These are phyloP conservation scores for Mustela lutreola DNA, from an alignment of 2,113 vertebrate species.

Conservation along the genomic window DNA sequence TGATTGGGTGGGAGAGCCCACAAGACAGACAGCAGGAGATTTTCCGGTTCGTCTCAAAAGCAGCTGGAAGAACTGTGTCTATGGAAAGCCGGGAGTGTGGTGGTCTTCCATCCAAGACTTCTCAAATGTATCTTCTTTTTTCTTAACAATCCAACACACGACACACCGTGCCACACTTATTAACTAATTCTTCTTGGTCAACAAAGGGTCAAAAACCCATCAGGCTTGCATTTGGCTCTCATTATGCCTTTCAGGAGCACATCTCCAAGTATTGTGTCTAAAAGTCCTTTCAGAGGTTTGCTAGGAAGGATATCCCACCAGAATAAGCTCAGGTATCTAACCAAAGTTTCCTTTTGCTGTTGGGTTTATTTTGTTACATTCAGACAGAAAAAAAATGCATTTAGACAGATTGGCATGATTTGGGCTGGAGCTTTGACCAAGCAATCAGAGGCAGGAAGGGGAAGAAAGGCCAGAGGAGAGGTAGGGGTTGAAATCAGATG, in stretches of 20 bases:
- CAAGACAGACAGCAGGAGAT: background rate
- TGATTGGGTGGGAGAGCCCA: background rate
- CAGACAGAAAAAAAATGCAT: background rate
- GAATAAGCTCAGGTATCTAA: background rate
- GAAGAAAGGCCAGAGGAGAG: constrained; percentile 77
- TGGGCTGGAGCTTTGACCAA: constrained; percentile 77
- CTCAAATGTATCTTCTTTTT: background rate
- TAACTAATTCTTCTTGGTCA: background rate
- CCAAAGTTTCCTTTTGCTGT: background rate
- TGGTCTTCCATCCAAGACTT: background rate
- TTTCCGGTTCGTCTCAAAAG: constrained; percentile 21
- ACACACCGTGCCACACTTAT: background rate
- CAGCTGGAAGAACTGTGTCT: background rate
- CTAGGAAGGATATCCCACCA: background rate
- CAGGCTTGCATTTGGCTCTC: background rate
- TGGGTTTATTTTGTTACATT: background rate
- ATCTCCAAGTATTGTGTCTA: background rate
- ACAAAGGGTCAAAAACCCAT: background rate
- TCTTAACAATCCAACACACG: background rate
- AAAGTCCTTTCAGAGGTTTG: background rate
- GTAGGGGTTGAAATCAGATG: constrained; percentile 62
- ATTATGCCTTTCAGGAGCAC: background rate
- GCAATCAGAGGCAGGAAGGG: constrained; percentile 74
- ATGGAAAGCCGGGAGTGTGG: accelerated
- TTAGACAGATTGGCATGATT: constrained; percentile 11